These are phyloP conservation scores for Apis dorsata DNA, from an alignment of 1,140 invertebrate species.

Conservation along the genomic window DNA sequence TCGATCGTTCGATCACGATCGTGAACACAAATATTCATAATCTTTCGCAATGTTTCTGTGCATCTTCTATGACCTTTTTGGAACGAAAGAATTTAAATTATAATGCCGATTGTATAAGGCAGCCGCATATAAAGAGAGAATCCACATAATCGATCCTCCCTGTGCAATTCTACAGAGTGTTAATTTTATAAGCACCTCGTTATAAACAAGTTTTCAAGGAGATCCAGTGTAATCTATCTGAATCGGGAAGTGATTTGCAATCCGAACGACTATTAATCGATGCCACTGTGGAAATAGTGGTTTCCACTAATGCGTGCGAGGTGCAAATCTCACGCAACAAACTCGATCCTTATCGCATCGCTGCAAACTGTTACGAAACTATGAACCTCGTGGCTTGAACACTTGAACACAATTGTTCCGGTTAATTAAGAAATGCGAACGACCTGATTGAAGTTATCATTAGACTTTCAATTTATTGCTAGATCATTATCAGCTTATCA, in stretches of 20 bases:
- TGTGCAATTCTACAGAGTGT: background rate
- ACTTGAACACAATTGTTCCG: background rate
- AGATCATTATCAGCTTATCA: no score
- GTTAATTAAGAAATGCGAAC: slow-evolving; percentile 9
- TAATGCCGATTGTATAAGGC: background rate
- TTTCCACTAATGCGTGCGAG: background rate
- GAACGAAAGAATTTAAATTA: background rate
- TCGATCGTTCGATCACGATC: slow-evolving; percentile 1
- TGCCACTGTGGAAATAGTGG: background rate
- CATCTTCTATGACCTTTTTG: background rate
- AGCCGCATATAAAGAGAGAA: background rate
- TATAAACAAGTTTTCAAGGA: slow-evolving; percentile 23
- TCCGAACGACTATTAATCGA: slow-evolving; percentile 42
- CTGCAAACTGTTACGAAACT: slow-evolving; percentile 5
- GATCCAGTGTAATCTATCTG: slow-evolving; percentile 32
- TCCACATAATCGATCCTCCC: background rate
- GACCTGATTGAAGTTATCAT: background rate
- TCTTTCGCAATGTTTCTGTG: background rate
- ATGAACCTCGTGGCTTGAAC: background rate
- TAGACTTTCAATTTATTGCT: no score
- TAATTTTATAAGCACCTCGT: background rate
- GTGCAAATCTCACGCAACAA: background rate
- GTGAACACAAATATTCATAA: background rate
- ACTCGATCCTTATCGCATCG: background rate
- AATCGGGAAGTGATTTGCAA: slow-evolving; percentile 39